Evolutionary conservation across 2,888 invertebrate genomes (phyloP), one percentile per base, ranked within the genome.

Genomic region (Nephrotoma appendiculata): DNA sequence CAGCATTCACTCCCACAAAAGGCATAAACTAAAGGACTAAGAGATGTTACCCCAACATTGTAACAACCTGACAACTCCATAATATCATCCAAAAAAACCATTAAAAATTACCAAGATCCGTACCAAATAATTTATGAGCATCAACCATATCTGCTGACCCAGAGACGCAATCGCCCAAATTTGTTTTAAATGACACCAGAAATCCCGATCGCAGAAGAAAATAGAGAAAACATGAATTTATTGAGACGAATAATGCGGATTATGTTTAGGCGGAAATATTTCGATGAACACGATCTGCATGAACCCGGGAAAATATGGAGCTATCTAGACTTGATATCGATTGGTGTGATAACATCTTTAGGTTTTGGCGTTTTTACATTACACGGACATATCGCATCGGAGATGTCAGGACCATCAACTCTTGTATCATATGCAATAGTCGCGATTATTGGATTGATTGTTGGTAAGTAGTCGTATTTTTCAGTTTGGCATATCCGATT

Each of bases 321-420:
- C 11, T 44, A 41, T 42, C 91, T 90, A 88, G 97, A 98, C 91
- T 92, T 98, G 87, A 96, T 96, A 0, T 95, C 95, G 0, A 90
- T 98, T 84, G 98, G 95, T 7, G 93, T 96, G 88, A 96, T 96
- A 88, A 95, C 96, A 88, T 96, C 96, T 0, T 93, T 98, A 86
- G 96, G 96, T n/a, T 96, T 97, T 5, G 98, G 98, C 12, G 95
- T 98, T 87, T 98, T 98, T 91, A 96, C 98, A 5, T 92, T 98
- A 88, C 95, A 96, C 86, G 97, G 97, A 5, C 93, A 95, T 86
- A 96, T 97, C 86, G 96, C 97, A 0, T 93, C 94, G 89, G 93
- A 93, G 87, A 92, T 93, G 41, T 96, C 97, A 0, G 98, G 98
- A 0, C 98, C 98, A 0, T 96, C 97, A 0, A 95, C 98, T 0